Conservation (phyloP, 2,888 invertebrate species). For the Lapara coniferarum region DNA sequence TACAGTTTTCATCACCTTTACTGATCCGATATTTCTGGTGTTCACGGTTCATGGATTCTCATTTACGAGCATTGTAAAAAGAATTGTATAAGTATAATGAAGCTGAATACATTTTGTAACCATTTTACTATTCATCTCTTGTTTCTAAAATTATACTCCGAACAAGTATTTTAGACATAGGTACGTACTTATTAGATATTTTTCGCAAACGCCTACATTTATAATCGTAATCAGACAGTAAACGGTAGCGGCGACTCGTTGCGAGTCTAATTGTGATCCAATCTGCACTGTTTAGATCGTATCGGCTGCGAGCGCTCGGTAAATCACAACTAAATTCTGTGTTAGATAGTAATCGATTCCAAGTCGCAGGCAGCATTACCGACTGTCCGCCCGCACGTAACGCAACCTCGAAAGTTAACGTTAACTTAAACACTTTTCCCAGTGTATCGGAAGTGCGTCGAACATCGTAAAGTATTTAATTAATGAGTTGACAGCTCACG, state of each 20-base stretch:
- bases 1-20: no score
- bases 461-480: constrained; percentile 47
- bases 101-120: no score
- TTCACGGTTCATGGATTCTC: no score
- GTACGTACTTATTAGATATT: not conserved
- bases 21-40: no score
- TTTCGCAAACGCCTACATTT: constrained; percentile 9
- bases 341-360: constrained; percentile 19
- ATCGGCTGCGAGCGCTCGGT: constrained; percentile 12
- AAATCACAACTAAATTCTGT: constrained; percentile 24
- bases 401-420: constrained; percentile 20
- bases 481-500: constrained; percentile 44
- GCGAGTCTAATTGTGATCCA: constrained; percentile 14
- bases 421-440: constrained; percentile 9
- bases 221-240: constrained; percentile 13
- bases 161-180: not conserved
- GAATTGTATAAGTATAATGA: no score
- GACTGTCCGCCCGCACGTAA: constrained; percentile 1
- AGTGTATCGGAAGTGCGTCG: constrained; percentile 8
- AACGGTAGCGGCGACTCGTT: constrained; percentile 18
- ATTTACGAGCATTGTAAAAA: no score
- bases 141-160: no score
- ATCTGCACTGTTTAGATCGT: constrained; percentile 20
- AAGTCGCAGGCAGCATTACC: constrained; percentile 4
- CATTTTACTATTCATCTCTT: no score